These are phyloP conservation scores for Atta texana DNA, from an alignment of 1,140 invertebrate genomes.

Conservation along the genomic window DNA sequence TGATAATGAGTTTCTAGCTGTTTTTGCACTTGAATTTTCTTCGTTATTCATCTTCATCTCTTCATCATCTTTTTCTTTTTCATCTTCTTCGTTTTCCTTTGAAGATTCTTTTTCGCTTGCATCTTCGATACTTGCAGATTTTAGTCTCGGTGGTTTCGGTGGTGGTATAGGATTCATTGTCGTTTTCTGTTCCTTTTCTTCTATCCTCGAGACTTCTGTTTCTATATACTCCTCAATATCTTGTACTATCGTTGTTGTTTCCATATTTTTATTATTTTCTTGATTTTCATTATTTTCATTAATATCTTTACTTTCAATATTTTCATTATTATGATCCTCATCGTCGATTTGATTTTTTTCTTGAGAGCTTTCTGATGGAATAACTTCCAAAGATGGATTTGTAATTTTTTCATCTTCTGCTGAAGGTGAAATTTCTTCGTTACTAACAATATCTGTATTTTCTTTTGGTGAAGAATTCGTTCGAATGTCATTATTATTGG, in stretches of 20 bases:
- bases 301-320: slow-evolving; percentile 8
- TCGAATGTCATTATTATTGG: slow-evolving; percentile 3
- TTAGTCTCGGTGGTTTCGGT: slow-evolving; percentile 78
- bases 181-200: slow-evolving; percentile 12
- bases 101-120: neutral
- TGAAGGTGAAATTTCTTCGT: neutral
- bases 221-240: slow-evolving; percentile 19
- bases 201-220: neutral
- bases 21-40: slow-evolving; percentile 55
- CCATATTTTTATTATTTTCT: neutral
- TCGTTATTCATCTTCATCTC: slow-evolving; percentile 68
- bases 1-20: slow-evolving; percentile 1
- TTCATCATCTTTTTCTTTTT: slow-evolving; percentile 38
- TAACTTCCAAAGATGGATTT: neutral
- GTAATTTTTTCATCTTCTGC: neutral
- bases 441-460: neutral
- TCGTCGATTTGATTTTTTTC: neutral
- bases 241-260: slow-evolving; percentile 15
- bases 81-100: slow-evolving; percentile 33
- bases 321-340: slow-evolving; percentile 16
- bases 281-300: neutral
- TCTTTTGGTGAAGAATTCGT: neutral
- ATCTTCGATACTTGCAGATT: slow-evolving; percentile 64
- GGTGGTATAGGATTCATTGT: slow-evolving; percentile 66
- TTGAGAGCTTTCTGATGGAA: neutral